phyloP scores from a whole-genome alignment of 1,140 invertebrate species.

The Papilio xuthus region DNA sequence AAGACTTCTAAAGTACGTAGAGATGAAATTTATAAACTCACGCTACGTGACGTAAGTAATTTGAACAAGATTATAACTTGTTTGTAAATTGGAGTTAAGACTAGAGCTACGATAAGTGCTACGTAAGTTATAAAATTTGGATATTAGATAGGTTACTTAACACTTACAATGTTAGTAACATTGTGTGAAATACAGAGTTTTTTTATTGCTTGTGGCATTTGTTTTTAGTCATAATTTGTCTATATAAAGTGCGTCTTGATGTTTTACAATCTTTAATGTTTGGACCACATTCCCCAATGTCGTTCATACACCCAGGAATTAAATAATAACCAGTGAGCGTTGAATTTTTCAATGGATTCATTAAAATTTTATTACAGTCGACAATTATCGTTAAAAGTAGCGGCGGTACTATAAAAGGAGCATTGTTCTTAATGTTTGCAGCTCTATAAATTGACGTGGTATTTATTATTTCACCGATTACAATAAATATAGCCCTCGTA shows the following conservation, averaged over 20 bases:
- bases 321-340: constrained; percentile 55
- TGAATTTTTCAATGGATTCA: constrained; percentile 58
- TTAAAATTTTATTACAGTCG: constrained; percentile 57
- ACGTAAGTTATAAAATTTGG: too few relatives aligned
- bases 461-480: constrained; percentile 20
- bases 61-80: too few relatives aligned
- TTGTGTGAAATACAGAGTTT: not conserved
- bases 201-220: too few relatives aligned
- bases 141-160: too few relatives aligned
- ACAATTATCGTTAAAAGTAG: constrained; percentile 47
- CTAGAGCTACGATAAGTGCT: too few relatives aligned
- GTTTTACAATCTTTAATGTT: constrained; percentile 40
- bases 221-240: not conserved
- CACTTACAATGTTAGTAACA: too few relatives aligned
- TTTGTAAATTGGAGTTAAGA: too few relatives aligned
- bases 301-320: constrained; percentile 53
- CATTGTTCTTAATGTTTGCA: constrained; percentile 38
- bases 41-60: too few relatives aligned
- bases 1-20: not conserved
- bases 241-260: constrained; percentile 25
- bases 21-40: too few relatives aligned
- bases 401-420: constrained; percentile 39
- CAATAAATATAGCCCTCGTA: constrained; percentile 17
- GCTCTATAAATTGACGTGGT: constrained; percentile 11
- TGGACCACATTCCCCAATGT: constrained; percentile 32